Conservation (phyloP, 2,113 vertebrate genomes). For the Salvelinus namaycush region DNA sequence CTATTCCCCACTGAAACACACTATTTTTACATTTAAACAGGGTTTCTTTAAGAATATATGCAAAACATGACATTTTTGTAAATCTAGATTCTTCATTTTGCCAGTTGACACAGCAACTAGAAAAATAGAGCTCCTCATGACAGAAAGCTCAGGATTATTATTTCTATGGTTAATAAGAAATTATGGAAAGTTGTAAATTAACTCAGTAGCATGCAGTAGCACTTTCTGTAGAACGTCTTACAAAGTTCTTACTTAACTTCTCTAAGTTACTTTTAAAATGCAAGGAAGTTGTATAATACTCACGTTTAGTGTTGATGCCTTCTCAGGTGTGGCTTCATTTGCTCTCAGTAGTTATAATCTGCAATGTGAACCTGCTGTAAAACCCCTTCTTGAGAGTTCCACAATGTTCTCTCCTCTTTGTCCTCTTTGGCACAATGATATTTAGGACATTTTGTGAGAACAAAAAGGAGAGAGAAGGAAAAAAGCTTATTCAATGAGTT, state of each 20-base stretch:
- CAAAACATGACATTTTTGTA: not conserved
- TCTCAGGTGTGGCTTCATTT: slow-evolving; percentile 21
- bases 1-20: not conserved
- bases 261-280: not conserved
- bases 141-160: not conserved
- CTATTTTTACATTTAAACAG: not conserved
- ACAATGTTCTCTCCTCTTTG: slow-evolving; percentile 60
- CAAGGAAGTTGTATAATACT: slow-evolving; percentile 29
- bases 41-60: not conserved
- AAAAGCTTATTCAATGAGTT: slow-evolving; percentile 23
- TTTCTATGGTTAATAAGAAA: slow-evolving; percentile 30
- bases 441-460: slow-evolving; percentile 33
- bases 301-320: slow-evolving; percentile 20
- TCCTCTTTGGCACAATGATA: slow-evolving; percentile 57
- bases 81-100: not conserved
- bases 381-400: slow-evolving; percentile 24
- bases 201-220: slow-evolving; percentile 17
- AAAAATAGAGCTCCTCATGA: not conserved
- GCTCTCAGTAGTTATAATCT: slow-evolving; percentile 18
- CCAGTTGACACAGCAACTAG: not conserved
- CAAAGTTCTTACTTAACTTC: not conserved
- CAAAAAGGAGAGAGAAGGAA: slow-evolving; percentile 27
- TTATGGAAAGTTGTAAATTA: slow-evolving; percentile 46
- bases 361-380: slow-evolving; percentile 48
- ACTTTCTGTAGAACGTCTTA: not conserved